Conservation (phyloP, 23 tunicate species). For the Clavelina lepadiformis region DNA sequence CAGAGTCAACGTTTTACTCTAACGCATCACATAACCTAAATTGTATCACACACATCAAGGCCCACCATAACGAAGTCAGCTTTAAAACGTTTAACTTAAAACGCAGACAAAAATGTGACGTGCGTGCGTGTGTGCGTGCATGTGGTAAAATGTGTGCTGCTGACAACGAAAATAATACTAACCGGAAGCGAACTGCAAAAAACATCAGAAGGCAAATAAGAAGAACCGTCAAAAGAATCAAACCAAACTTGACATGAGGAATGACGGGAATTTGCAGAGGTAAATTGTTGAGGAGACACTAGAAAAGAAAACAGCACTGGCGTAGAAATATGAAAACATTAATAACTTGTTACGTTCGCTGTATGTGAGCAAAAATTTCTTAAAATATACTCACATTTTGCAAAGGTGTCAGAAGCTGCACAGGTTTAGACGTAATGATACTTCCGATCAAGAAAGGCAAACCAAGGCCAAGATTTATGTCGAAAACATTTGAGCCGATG, state of each 20-base stretch:
- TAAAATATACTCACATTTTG: slow-evolving; percentile 57
- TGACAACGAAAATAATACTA: not conserved
- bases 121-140: too few relatives aligned
- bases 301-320: too few relatives aligned
- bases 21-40: too few relatives aligned
- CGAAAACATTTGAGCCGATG: slow-evolving; percentile 91
- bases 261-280: slow-evolving; percentile 49
- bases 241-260: slow-evolving; percentile 88
- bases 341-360: not conserved
- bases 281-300: slow-evolving; percentile 58
- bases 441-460: slow-evolving; percentile 55
- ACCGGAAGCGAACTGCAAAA: slow-evolving; percentile 65
- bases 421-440: slow-evolving; percentile 49
- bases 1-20: too few relatives aligned
- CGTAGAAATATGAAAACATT: not conserved
- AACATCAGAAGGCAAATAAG: slow-evolving; percentile 51
- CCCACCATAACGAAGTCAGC: too few relatives aligned
- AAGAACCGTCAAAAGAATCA: slow-evolving; percentile 54
- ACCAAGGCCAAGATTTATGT: slow-evolving; percentile 84
- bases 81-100: too few relatives aligned
- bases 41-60: too few relatives aligned
- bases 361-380: not conserved
- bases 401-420: slow-evolving; percentile 43
- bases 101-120: too few relatives aligned
- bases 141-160: too few relatives aligned